Evolutionary conservation across 1,140 invertebrate genomes (phyloP), one percentile per base, ranked within the genome.

Genomic region (Eupeodes corollae): DNA sequence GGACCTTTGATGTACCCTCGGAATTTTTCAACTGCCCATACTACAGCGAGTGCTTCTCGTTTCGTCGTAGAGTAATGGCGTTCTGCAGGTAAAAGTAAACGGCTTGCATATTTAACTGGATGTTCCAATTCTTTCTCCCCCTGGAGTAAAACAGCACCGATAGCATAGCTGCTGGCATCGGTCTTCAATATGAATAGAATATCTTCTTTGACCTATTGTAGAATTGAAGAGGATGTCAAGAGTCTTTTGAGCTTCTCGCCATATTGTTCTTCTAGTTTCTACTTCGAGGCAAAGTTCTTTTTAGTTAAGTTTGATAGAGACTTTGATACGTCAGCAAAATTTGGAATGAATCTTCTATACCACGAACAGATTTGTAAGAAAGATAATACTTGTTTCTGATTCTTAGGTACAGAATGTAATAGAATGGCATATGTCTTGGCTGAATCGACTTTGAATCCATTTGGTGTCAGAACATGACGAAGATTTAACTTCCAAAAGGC

Each of bases 41-140:
- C 54, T 5, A 77, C 57, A 0, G 73, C 73, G 1, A 76, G 50
- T 16, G 63, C 65, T 58, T 77, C 73, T 40, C 61, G 49, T 48
- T 77, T 72, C 1, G 66, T 70, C 5, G 57, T 63, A 1, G 50
- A 49, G 46, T 73, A 76, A 38, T 73, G 72, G 19, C 48, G 49
- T 56, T 79, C 75, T 2, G 67, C 52, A 1, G 40, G 30, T 5
- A 46, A 58, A 6, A 77, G 46, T 5, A 58, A 50, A 10, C 70
- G 50, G 41, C 70, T 70, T 8, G 63, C 67, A 52, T 70, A 74
- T 9, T 56, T 60, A 15, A 71, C 46, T 37, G 53, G 52, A 12
- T 50, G 45, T 37, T 13, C n/a, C n/a, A n/a, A n/a, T n/a, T 31
- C 30, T 11, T 46, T 45, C 31, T 54, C 49, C 12, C 37, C 42